Evolutionary conservation across 2,113 vertebrate genomes (phyloP).

Genomic region (Pituophis catenifer): DNA sequence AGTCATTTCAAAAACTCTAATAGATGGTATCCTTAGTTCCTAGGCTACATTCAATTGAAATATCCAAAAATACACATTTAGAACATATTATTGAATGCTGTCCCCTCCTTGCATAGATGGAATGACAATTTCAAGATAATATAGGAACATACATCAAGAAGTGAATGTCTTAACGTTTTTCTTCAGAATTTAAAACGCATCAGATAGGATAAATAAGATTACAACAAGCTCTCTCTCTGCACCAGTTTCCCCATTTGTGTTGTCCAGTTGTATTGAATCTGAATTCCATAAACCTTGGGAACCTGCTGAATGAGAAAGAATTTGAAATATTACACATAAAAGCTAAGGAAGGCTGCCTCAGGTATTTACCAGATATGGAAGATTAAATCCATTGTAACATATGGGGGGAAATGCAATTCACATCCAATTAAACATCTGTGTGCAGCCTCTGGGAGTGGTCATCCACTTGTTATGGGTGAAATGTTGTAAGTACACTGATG

Average conservation of each 20-base stretch:
- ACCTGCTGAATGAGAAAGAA: background rate
- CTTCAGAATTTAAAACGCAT: background rate
- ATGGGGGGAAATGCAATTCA: background rate
- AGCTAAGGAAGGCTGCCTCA: background rate
- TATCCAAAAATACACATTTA: constrained; percentile 3
- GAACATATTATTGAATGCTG: constrained; percentile 16
- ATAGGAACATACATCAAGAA: constrained; percentile 38
- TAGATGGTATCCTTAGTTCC: constrained; percentile 13
- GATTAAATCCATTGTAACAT: background rate
- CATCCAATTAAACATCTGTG: background rate
- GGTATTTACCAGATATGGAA: background rate
- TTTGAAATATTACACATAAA: background rate
- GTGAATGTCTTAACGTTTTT: constrained; percentile 22
- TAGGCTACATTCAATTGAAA: constrained; percentile 12
- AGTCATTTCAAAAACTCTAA: background rate
- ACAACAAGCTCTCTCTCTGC: background rate
- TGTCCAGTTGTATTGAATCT: background rate
- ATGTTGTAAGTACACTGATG: background rate
- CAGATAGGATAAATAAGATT: constrained; percentile 13
- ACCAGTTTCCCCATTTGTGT: background rate
- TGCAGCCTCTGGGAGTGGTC: background rate
- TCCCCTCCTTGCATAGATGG: constrained; percentile 24
- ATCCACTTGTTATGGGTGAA: background rate
- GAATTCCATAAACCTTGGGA: background rate
- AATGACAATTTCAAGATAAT: constrained; percentile 36